Conservation (phyloP, 2,888 invertebrate genomes). For the Deroplatys truncata region DNA sequence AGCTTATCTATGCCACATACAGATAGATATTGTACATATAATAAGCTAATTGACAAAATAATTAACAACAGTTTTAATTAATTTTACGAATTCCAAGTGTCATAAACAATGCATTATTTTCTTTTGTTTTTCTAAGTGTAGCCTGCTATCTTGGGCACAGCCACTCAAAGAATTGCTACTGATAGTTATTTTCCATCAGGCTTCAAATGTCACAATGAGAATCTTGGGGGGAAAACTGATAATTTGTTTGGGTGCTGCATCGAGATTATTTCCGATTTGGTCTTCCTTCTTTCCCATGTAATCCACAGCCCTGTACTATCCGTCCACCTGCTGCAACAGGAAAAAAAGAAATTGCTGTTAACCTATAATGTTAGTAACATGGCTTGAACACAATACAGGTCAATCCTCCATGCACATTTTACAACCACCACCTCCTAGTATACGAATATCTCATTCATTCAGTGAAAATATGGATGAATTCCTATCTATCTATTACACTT, state of each 20-base stretch:
- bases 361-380: neutral
- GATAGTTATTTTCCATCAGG: neutral
- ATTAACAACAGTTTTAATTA: neutral
- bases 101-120: conserved; percentile 23
- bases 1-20: neutral
- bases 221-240: neutral
- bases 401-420: neutral
- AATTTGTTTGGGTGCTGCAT: neutral
- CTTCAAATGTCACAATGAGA: neutral
- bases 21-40: neutral
- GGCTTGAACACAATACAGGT: neutral
- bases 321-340: neutral
- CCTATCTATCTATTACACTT: neutral
- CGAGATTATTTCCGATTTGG: neutral
- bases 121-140: conserved; percentile 16
- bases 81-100: conserved; percentile 14
- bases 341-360: neutral
- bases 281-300: neutral
- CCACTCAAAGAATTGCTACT: neutral
- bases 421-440: neutral
- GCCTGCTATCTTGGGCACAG: conserved; percentile 13
- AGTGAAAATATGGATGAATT: neutral
- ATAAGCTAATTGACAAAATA: neutral
- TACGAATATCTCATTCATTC: neutral
- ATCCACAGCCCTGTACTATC: neutral